Evolutionary conservation across 2,888 invertebrate genomes (phyloP).

Genomic region (Harpalus rubripes): DNA sequence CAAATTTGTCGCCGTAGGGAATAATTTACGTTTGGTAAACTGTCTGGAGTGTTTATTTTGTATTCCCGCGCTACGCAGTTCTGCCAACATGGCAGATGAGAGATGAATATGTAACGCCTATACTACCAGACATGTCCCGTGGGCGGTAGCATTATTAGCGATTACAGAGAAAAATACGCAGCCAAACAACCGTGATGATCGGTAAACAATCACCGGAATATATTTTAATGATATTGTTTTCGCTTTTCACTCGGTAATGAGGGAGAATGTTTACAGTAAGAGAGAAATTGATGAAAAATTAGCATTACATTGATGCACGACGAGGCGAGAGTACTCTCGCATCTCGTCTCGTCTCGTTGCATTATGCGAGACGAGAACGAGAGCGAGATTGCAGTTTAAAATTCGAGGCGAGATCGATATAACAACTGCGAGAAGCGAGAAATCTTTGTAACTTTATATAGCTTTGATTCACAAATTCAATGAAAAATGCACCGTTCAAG

Average conservation of each 20-base stretch:
- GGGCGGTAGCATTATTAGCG: conserved; percentile 27
- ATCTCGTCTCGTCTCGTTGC: too few species aligned
- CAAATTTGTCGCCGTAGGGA: conserved; percentile 17
- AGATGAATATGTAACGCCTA: conserved; percentile 42
- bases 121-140: background rate
- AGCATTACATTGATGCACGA: too few species aligned
- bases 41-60: conserved; percentile 46
- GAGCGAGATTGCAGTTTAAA: too few species aligned
- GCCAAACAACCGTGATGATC: conserved; percentile 37
- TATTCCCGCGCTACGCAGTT: conserved; percentile 13
- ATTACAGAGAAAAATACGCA: background rate
- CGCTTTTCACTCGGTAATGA: background rate
- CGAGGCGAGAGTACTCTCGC: too few species aligned
- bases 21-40: conserved; percentile 51
- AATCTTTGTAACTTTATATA: too few species aligned
- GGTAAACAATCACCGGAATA: conserved; percentile 30
- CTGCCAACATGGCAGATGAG: conserved; percentile 27
- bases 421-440: too few species aligned
- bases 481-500: too few species aligned
- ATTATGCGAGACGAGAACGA: too few species aligned
- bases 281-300: too few species aligned
- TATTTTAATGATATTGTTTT: conserved; percentile 31
- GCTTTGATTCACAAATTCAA: too few species aligned
- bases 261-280: background rate
- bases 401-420: too few species aligned